A percentile compares a stretch with the other conserved stretches of the same genome.
Conservation (phyloP, 2,113 vertebrate species). For the Falco punctatus region DNA sequence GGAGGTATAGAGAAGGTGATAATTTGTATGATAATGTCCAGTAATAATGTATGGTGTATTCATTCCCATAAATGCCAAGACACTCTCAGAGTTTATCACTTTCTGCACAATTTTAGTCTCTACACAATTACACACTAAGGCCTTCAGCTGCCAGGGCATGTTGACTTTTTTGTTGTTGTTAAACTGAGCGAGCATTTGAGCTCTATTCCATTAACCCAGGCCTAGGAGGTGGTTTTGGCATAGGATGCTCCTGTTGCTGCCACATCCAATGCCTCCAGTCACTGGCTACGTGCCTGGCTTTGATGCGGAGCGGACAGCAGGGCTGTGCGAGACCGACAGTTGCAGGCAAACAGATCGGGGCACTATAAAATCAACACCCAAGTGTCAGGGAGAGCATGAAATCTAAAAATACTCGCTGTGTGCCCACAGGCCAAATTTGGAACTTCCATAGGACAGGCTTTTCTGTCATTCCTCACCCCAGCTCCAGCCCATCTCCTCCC, state of each 20-base stretch:
- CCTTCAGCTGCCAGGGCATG: background rate
- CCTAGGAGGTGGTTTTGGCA: constrained; percentile 7
- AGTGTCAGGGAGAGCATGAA: fast-evolving
- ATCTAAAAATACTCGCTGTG: background rate
- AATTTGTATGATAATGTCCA: constrained; percentile 21
- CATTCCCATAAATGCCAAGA: constrained; percentile 1
- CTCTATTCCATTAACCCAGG: background rate
- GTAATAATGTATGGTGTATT: constrained; percentile 29
- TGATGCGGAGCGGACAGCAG: background rate
- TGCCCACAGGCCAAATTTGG: background rate
- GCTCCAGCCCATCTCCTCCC: background rate
- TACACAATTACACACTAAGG: background rate
- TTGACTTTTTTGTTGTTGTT: background rate
- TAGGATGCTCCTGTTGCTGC: background rate
- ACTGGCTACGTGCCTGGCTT: background rate
- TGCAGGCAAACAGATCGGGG: background rate
- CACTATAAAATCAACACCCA: background rate
- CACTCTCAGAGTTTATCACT: background rate
- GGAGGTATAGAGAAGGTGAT: constrained; percentile 20
- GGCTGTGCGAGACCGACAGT: background rate
- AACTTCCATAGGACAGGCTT: background rate
- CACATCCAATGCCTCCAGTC: background rate
- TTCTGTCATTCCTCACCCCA: background rate
- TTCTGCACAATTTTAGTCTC: background rate
- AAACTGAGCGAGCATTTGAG: background rate